Conservation (phyloP, 2,888 invertebrate species). For the Eubasilissa splendida region DNA sequence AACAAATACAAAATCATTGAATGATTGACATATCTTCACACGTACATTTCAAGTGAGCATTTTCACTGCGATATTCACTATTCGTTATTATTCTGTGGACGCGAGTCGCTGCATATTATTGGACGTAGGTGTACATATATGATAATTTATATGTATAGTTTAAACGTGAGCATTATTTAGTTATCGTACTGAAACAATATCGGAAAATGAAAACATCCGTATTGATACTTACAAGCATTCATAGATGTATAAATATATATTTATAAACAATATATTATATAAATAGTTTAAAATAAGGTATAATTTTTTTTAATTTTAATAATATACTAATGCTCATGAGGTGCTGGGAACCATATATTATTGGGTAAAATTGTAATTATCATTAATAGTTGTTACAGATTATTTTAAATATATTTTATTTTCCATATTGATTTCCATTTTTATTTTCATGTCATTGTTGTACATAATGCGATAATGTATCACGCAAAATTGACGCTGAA, state of each 20-base stretch:
- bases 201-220: background rate
- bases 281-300: conserved; percentile 11
- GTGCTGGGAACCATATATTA: conserved; percentile 59
- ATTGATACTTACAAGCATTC: background rate
- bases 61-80: background rate
- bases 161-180: conserved; percentile 20
- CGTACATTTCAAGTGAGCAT: conserved; percentile 25
- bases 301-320: conserved; percentile 19
- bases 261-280: conserved; percentile 11
- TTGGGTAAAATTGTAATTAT: conserved; percentile 54
- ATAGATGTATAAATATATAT: conserved; percentile 8
- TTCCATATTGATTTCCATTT: conserved; percentile 39
- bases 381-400: conserved; percentile 49
- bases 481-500: conserved; percentile 35
- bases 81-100: background rate
- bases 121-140: conserved; percentile 27
- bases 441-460: conserved; percentile 34
- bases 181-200: conserved; percentile 18
- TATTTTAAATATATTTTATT: conserved; percentile 50
- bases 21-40: conserved; percentile 26
- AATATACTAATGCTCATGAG: conserved; percentile 58
- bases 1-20: conserved; percentile 21
- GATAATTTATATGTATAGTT: conserved; percentile 26
- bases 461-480: conserved; percentile 48
- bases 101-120: background rate